phyloP scores from a whole-genome alignment of 2,888 invertebrate species.

The Halictus ligatus region DNA sequence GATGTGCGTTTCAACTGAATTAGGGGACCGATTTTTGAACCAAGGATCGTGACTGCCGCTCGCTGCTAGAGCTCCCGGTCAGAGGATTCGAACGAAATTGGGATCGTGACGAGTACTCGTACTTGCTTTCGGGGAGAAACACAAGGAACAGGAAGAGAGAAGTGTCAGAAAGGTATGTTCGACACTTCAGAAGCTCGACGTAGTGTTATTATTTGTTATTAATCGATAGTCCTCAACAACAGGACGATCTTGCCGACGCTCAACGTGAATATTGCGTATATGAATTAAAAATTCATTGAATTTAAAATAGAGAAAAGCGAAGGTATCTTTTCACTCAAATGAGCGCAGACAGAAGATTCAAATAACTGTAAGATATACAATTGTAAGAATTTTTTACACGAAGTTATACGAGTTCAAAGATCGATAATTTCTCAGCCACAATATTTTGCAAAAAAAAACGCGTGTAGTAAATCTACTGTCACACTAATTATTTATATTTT shows the following conservation, averaged over 20 bases:
- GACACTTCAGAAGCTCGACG: neutral
- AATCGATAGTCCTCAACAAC: neutral
- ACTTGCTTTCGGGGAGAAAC: constrained; percentile 28
- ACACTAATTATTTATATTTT: too few relatives aligned
- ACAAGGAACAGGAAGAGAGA: constrained; percentile 23
- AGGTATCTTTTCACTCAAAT: too few relatives aligned
- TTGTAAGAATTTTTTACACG: too few relatives aligned
- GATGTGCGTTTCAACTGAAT: constrained; percentile 56
- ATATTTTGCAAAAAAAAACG: too few relatives aligned
- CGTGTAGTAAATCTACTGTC: too few relatives aligned
- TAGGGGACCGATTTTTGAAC: constrained; percentile 42
- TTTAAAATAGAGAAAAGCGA: too few relatives aligned
- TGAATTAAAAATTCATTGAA: too few relatives aligned
- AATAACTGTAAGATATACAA: too few relatives aligned
- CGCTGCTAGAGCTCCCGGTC: neutral
- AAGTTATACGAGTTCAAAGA: too few relatives aligned
- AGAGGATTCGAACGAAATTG: constrained; percentile 47
- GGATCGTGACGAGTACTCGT: constrained; percentile 37
- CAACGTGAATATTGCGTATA: too few relatives aligned
- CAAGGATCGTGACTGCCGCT: constrained; percentile 29
- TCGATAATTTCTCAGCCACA: too few relatives aligned
- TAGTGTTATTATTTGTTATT: neutral
- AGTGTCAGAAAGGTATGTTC: constrained; percentile 34
- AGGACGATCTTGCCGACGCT: neutral
- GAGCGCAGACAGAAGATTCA: too few relatives aligned